A percentile compares a stretch with the other conserved stretches of the same genome.
phyloP scores from a whole-genome alignment of 2,113 vertebrate species.

The Caranx ignobilis region DNA sequence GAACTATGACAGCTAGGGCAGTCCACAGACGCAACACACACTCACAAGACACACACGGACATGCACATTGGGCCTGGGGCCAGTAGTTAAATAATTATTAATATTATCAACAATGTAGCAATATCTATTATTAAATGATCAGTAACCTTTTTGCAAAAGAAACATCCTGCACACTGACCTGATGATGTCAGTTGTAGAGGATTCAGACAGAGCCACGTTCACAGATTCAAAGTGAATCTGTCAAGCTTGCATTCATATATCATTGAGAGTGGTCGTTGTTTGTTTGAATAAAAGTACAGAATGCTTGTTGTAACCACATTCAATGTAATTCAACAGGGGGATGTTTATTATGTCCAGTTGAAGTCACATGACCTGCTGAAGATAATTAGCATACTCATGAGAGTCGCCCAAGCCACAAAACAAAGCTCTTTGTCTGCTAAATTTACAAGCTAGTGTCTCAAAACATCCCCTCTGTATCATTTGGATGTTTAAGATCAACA shows the following conservation, averaged over 20 bases:
- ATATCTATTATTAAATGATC: background rate
- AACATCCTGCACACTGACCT: background rate
- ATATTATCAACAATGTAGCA: background rate
- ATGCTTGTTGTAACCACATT: too few relatives aligned
- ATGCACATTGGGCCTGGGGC: background rate
- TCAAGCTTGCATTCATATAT: background rate
- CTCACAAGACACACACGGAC: slow-evolving; percentile 17
- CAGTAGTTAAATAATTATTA: slow-evolving; percentile 1
- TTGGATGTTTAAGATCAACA: background rate
- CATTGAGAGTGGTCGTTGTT: background rate
- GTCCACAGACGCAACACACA: slow-evolving; percentile 19
- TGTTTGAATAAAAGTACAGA: background rate
- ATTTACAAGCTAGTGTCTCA: too few relatives aligned
- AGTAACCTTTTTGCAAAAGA: background rate
- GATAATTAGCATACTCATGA: background rate
- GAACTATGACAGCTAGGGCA: slow-evolving; percentile 39
- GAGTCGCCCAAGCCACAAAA: too few relatives aligned
- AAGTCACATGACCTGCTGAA: background rate
- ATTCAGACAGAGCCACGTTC: background rate
- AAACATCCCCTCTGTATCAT: background rate
- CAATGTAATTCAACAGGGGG: too few relatives aligned
- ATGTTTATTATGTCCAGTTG: background rate
- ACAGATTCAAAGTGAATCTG: background rate
- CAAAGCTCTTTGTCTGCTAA: too few relatives aligned
- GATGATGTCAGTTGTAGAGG: background rate